A percentile compares a stretch with the other conserved stretches of the same genome.
These are phyloP conservation scores for Actinernus sp. DNA, from an alignment of 92 coral and sea anemone species.

Conservation along the genomic window DNA sequence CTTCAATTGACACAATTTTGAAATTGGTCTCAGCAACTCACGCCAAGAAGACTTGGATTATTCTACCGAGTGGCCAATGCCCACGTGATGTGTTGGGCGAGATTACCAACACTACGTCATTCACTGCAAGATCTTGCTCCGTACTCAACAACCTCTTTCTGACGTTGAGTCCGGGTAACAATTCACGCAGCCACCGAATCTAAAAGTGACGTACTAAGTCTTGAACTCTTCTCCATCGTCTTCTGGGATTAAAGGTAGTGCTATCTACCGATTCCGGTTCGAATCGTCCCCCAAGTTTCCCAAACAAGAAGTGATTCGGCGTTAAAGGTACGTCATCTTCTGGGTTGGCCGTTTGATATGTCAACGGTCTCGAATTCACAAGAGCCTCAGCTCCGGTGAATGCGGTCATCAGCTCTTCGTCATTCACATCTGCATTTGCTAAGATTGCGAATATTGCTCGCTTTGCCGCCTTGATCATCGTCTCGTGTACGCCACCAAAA, in stretches of 20 bases:
- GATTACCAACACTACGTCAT: slow-evolving; percentile 52
- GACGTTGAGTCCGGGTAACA: slow-evolving; percentile 46
- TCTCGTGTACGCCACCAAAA: slow-evolving; percentile 56
- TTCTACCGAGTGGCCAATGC: slow-evolving; percentile 62
- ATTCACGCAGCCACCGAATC: slow-evolving; percentile 55
- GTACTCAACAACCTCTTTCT: slow-evolving; percentile 60
- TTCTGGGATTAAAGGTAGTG: slow-evolving; percentile 38
- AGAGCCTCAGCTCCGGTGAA: slow-evolving; percentile 31
- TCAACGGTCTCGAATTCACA: slow-evolving; percentile 16
- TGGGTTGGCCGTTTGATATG: slow-evolving; percentile 26
- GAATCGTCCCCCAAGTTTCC: slow-evolving; percentile 55
- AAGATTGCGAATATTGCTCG: slow-evolving; percentile 24
- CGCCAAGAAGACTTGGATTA: no score
- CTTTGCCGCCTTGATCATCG: slow-evolving; percentile 49
- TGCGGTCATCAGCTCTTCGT: slow-evolving; percentile 61
- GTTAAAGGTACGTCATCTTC: slow-evolving; percentile 22
- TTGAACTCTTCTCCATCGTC: slow-evolving; percentile 60
- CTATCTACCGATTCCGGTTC: slow-evolving; percentile 61
- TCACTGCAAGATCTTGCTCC: slow-evolving; percentile 54
- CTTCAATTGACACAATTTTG: no score
- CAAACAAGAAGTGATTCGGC: slow-evolving; percentile 51
- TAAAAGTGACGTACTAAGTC: slow-evolving; percentile 48
- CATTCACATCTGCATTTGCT: slow-evolving; percentile 31
- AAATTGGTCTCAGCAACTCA: no score
- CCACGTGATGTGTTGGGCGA: slow-evolving; percentile 49